phyloP scores from a whole-genome alignment of 2,888 invertebrate genomes.

The Pandemis cinnamomeana region DNA sequence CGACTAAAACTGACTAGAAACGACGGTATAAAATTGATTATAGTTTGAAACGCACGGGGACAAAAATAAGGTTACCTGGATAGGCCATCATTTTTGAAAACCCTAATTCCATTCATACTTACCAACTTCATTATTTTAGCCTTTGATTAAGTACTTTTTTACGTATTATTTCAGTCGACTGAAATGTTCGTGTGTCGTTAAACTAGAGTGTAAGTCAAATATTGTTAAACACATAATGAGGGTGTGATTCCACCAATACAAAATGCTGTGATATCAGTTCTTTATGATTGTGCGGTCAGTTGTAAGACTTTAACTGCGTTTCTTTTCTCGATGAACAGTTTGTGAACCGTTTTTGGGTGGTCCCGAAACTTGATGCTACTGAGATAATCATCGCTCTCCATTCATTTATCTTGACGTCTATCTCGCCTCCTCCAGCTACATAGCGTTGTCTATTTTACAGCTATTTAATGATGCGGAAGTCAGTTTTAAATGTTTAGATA shows the following conservation, averaged over 20 bases:
- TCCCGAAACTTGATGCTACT: conserved; percentile 37
- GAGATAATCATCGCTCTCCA: conserved; percentile 37
- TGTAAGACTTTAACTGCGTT: conserved; percentile 34
- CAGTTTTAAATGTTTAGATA: conserved; percentile 26
- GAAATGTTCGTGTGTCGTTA: neutral
- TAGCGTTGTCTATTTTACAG: conserved; percentile 31
- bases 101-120: neutral
- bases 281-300: conserved; percentile 53
- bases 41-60: neutral
- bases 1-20: conserved; percentile 17
- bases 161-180: conserved; percentile 44
- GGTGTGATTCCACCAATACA: conserved; percentile 69
- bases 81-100: no score
- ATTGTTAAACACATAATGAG: conserved; percentile 54
- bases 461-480: conserved; percentile 36
- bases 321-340: conserved; percentile 18
- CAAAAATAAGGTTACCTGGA: no score
- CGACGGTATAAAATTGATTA: neutral
- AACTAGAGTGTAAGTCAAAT: conserved; percentile 48
- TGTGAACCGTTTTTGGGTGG: conserved; percentile 31
- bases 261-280: conserved; percentile 83
- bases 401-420: conserved; percentile 34
- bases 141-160: neutral
- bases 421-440: conserved; percentile 31
- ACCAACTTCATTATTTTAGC: neutral